Evolutionary conservation across 2,888 invertebrate genomes (phyloP), one percentile per base, ranked within the genome.

Genomic region (Cephus runcator): DNA sequence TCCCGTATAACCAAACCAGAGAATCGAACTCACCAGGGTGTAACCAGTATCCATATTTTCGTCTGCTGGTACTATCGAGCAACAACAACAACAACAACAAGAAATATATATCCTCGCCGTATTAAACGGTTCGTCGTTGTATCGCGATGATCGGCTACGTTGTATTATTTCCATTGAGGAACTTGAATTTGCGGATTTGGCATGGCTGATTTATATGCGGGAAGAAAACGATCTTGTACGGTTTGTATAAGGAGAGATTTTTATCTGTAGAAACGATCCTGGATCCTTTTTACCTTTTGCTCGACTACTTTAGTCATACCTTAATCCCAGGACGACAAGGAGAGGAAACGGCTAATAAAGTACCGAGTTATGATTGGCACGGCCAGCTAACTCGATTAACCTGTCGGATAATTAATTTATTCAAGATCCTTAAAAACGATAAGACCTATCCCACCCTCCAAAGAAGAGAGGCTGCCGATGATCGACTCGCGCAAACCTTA

Each of bases 361-460:
- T 76, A 81, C 76, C 76, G 76, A 76, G 80, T 81, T 84, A 83
- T 82, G 85, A 88, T 85, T 83, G 85, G 82, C 83, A 79, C 81
- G 80, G 79, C 76, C 79, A 82, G 76, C 85, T 85, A 83, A 87
- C 84, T 87, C 85, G 85, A 87, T 88, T 88, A 86, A 86, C 83
- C 81, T 79, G 82, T 83, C 80, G 81, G 80, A 81, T 86, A 87
- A 88, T 88, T 87, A 86, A 88, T 88, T 85, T 83, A 85, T 86
- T 85, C 86, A 79, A 85, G 86, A 87, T 88, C 80, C 77, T 40
- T 73, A 75, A 79, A 81, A 79, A 84, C 82, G 85, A 88, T 88
- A 83, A 83, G 80, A 56, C 56, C 56, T 56, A 23, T 23, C 56
- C 56, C 56, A 56, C 80, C 77, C 73, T 35, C 71, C 75, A 68